Percentiles rank a stretch among this genome's conserved stretches.
These are phyloP conservation scores for Morpho achilles DNA, from an alignment of 2,888 invertebrate species.

Conservation along the genomic window DNA sequence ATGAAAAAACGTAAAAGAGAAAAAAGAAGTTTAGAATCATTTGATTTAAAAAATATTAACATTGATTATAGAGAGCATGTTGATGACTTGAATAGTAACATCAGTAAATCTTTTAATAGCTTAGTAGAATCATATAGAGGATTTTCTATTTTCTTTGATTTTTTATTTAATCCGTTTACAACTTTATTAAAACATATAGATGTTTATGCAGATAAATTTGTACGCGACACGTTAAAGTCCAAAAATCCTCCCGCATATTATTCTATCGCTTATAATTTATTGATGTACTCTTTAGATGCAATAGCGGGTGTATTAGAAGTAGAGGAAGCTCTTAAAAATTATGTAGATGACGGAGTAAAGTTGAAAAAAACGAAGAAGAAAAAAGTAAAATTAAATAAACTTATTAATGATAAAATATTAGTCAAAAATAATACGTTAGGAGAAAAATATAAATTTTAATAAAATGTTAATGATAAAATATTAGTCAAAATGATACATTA, in stretches of 20 bases:
- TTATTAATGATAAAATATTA: too few species aligned
- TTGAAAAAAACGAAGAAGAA: constrained; percentile 26
- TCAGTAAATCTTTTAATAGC: not conserved
- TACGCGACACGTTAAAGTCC: constrained; percentile 43
- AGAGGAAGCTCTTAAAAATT: constrained; percentile 41
- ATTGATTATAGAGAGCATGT: not conserved
- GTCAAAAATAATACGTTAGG: too few species aligned
- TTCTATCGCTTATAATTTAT: constrained; percentile 46
- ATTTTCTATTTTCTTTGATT: constrained; percentile 39
- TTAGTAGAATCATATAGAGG: constrained; percentile 30
- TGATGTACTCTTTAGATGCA: constrained; percentile 54
- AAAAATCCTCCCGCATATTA: constrained; percentile 54
- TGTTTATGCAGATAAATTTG: constrained; percentile 43
- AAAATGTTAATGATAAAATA: too few species aligned
- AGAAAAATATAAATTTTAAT: too few species aligned
- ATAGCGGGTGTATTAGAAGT: constrained; percentile 54
- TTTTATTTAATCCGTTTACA: constrained; percentile 42
- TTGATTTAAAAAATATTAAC: constrained; percentile 2
- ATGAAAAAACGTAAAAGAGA: constrained; percentile 42
- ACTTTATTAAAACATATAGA: constrained; percentile 40
- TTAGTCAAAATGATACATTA: too few species aligned
- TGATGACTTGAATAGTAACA: not conserved
- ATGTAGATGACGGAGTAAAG: constrained; percentile 30
- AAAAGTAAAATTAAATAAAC: constrained; percentile 14
- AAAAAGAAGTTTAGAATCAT: constrained; percentile 37